Conservation (phyloP, 2,888 invertebrate species). For the Ophioninae sp. region DNA sequence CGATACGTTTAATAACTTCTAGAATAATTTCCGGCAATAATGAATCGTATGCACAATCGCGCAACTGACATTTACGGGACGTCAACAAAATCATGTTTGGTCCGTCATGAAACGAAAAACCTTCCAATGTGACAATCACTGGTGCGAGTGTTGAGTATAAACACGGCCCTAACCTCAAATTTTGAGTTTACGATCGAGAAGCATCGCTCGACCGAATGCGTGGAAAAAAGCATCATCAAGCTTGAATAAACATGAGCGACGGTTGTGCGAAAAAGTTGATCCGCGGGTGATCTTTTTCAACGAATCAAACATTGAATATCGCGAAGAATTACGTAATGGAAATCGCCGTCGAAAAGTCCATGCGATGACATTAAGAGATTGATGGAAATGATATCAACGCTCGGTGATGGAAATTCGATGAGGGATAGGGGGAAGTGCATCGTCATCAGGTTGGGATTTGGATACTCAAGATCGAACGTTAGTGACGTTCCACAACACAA, state of each 20-base stretch:
- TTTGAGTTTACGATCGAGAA: background rate
- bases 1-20: background rate
- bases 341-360: background rate
- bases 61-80: background rate
- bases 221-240: background rate
- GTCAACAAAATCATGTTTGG: background rate
- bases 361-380: background rate
- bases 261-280: background rate
- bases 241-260: background rate
- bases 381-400: background rate
- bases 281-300: background rate
- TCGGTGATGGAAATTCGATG: background rate
- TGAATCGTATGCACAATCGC: background rate
- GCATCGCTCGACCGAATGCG: background rate
- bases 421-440: background rate
- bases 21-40: background rate
- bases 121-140: background rate
- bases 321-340: background rate
- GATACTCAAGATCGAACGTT: background rate
- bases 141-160: background rate
- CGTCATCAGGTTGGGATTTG: background rate
- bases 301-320: background rate
- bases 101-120: background rate
- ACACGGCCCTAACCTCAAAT: background rate
- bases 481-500: slow-evolving; percentile 35